Percentiles rank a stretch among this genome's conserved stretches.
Conservation (phyloP, 2,797 vertebrate genomes). For the Centropyge bicolor region DNA sequence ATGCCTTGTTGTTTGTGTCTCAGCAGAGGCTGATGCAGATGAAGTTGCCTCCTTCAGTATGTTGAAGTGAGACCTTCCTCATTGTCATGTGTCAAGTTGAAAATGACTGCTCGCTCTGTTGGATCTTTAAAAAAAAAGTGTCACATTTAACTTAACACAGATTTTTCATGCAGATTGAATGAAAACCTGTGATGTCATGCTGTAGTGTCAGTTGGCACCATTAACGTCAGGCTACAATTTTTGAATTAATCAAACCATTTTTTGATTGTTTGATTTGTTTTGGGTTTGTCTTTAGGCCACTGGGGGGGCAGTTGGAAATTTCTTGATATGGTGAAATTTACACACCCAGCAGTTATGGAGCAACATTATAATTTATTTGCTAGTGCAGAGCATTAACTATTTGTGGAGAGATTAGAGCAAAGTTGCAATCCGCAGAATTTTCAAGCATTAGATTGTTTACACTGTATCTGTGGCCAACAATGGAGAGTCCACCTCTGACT, state of each 20-base stretch:
- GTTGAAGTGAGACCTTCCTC: background rate
- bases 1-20: slow-evolving; percentile 5
- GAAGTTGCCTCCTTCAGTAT: slow-evolving; percentile 1
- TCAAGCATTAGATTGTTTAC: too few relatives aligned
- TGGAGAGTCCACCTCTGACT: too few relatives aligned
- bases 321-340: too few relatives aligned
- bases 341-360: too few relatives aligned
- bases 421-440: too few relatives aligned
- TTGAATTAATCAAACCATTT: background rate
- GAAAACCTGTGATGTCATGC: background rate
- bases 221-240: background rate
- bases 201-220: background rate
- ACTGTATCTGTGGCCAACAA: too few relatives aligned
- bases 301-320: background rate
- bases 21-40: background rate
- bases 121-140: background rate
- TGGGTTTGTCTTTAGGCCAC: background rate
- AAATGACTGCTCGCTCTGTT: background rate
- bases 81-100: background rate
- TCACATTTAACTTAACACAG: background rate
- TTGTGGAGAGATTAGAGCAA: too few relatives aligned
- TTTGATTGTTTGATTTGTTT: too few relatives aligned
- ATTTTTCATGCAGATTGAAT: slow-evolving; percentile 4
- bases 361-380: too few relatives aligned
- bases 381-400: too few relatives aligned